These are phyloP conservation scores for Philaethria dido DNA, from an alignment of 2,888 invertebrate genomes.

Conservation along the genomic window DNA sequence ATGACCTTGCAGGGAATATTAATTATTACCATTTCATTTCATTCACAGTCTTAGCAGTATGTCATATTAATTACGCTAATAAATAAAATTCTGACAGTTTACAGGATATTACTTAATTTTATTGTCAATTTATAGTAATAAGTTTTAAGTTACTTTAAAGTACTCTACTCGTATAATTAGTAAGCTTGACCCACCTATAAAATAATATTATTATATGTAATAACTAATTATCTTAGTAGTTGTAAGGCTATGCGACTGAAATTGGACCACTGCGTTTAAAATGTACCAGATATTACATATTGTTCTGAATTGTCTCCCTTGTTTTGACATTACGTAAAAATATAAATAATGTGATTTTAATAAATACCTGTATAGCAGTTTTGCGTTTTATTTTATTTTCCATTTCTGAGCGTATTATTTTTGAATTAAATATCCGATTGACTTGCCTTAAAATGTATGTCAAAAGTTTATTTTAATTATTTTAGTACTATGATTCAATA, in stretches of 20 bases:
- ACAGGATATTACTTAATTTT: slow-evolving; percentile 8
- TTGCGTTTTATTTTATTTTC: background rate
- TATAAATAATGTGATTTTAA: slow-evolving; percentile 9
- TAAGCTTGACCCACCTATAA: slow-evolving; percentile 40
- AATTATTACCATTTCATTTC: slow-evolving; percentile 25
- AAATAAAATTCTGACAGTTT: slow-evolving; percentile 9
- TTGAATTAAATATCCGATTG: background rate
- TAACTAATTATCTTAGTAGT: slow-evolving; percentile 17
- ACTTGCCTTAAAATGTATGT: background rate
- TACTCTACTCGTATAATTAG: slow-evolving; percentile 12
- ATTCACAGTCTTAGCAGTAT: slow-evolving; percentile 19
- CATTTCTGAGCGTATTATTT: background rate
- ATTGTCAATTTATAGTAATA: slow-evolving; percentile 11
- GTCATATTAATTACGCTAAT: slow-evolving; percentile 17
- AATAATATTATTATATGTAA: slow-evolving; percentile 15
- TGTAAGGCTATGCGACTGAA: slow-evolving; percentile 15
- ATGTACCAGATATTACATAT: slow-evolving; percentile 28
- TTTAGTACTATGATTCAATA: too few species aligned
- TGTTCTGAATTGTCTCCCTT: background rate
- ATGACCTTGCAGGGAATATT: slow-evolving; percentile 16
- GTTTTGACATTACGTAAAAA: background rate
- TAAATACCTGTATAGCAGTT: background rate
- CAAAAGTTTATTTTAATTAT: slow-evolving; percentile 1
- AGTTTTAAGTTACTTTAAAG: background rate
- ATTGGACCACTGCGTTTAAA: too few species aligned